These are phyloP conservation scores for Cecidostiba fungosa DNA, from an alignment of 2,888 invertebrate species.

Conservation along the genomic window DNA sequence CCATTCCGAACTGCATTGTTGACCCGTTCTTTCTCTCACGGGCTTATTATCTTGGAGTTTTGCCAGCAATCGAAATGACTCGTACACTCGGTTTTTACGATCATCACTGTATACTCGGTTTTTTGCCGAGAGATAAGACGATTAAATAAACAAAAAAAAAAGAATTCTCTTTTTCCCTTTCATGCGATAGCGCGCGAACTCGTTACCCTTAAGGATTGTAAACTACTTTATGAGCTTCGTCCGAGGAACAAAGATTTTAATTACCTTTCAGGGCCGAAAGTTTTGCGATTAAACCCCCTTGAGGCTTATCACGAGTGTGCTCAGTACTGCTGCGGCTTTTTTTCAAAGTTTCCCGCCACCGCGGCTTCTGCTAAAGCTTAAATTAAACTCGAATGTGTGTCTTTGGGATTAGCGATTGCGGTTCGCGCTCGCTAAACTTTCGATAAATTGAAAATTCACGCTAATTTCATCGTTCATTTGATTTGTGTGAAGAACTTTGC, in stretches of 20 bases:
- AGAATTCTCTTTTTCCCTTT: background rate
- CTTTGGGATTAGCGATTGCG: constrained; percentile 5
- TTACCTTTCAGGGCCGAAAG: constrained; percentile 13
- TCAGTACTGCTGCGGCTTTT: background rate
- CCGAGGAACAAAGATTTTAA: constrained; percentile 25
- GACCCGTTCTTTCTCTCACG: background rate
- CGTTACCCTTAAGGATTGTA: constrained; percentile 21
- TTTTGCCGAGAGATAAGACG: background rate
- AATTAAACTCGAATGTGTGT: constrained; percentile 18
- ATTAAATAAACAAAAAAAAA: constrained; percentile 5
- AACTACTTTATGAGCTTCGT: constrained; percentile 24
- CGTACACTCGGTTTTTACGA: background rate
- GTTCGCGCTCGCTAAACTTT: background rate
- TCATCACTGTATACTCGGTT: background rate
- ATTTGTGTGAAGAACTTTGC: background rate
- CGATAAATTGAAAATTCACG: background rate
- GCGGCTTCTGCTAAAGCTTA: background rate
- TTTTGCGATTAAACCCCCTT: constrained; percentile 22
- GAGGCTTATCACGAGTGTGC: constrained; percentile 14
- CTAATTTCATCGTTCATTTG: background rate
- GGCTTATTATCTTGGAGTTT: background rate
- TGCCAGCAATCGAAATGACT: background rate
- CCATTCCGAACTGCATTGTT: constrained; percentile 11
- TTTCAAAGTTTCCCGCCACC: constrained; percentile 17
- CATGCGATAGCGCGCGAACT: background rate